Evolutionary conservation across 2,888 invertebrate species (phyloP).

Genomic region (Leucania comma): DNA sequence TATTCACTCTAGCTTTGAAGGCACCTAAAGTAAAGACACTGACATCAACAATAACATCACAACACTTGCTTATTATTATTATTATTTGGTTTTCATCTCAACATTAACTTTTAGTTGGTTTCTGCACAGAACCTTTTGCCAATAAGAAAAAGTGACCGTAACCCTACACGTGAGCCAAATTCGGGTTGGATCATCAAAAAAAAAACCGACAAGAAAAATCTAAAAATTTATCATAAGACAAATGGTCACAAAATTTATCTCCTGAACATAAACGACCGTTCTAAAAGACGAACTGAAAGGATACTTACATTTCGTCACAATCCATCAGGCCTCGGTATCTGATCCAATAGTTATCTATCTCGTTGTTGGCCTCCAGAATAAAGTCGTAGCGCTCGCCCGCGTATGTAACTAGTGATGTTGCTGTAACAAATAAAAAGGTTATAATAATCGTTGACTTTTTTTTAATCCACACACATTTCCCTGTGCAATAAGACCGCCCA

Average conservation of each 20-base stretch:
- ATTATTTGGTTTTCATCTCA: too few relatives aligned
- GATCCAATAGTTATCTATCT: conserved; percentile 94
- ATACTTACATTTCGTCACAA: conserved; percentile 92
- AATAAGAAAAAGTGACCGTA: too few relatives aligned
- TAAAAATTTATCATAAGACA: neutral
- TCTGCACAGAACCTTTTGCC: too few relatives aligned
- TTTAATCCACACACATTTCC: too few relatives aligned
- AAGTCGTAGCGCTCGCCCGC: conserved; percentile 98
- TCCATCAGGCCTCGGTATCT: conserved; percentile 96
- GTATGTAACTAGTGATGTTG: conserved; percentile 92
- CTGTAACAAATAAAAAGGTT: conserved; percentile 75
- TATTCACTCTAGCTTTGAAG: too few relatives aligned
- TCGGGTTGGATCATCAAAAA: neutral
- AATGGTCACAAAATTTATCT: neutral
- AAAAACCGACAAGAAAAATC: neutral
- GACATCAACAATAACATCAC: too few relatives aligned
- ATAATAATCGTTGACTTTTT: too few relatives aligned
- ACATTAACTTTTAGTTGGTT: too few relatives aligned
- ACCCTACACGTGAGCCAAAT: too few relatives aligned
- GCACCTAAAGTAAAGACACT: too few relatives aligned
- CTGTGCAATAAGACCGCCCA: too few relatives aligned
- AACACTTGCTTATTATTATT: too few relatives aligned
- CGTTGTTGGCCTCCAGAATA: conserved; percentile 93
- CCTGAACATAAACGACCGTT: neutral
- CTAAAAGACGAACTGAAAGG: neutral